Base-by-base conservation (phyloP, 1,140 invertebrate genomes). In the Aricia agestis region DNA sequence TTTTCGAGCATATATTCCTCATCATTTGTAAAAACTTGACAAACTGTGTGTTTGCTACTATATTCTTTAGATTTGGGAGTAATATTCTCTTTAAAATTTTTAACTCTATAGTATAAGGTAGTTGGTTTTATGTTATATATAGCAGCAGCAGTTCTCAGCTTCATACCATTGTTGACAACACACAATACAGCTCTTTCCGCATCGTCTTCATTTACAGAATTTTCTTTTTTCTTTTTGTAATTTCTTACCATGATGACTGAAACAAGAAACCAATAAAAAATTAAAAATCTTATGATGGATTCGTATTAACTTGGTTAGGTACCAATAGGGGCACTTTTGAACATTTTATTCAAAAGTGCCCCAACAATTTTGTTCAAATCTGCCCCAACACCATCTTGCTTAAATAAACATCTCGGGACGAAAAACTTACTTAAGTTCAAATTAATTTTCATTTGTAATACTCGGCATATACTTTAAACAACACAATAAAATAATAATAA, bases 21-120 rank as follows among this genome's bases (percentile, higher is more conserved):
- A 18, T 63, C 66, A 42, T 72, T 72, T 4, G 66, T 72, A 10
- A 72, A 72, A 15, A 72, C 66, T 63, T 72, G 66, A 61, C 3
- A 2, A 1, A 66, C 69, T 32, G 65, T 71, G 25, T 71, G 45
- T 71, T 71, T 71, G n/a, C 69, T 71, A 10, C 10, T 57, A 66
- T 31, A 70, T 2, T 57, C 13, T 70, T 31, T 11, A 69, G 58
- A 67, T 72, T 72, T 72, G 59, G 17, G 63, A 10, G 15, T 66
- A 31, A 66, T 31, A 66, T 66, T 66, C 19, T 66, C 63, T 19
- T 66, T 36, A 31, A 13, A 65, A 25, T 65, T 65, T 31, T 65
- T 25, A 25, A 66, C 63, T 66, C 63, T 25, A 66, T 66, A 66
- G 13, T 11, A 66, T 13, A 66, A 66, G 25, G 25, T 66, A 19